Base-by-base conservation (phyloP, 92 coral and sea anemone genomes). In the Palythoa caribaeorum region DNA sequence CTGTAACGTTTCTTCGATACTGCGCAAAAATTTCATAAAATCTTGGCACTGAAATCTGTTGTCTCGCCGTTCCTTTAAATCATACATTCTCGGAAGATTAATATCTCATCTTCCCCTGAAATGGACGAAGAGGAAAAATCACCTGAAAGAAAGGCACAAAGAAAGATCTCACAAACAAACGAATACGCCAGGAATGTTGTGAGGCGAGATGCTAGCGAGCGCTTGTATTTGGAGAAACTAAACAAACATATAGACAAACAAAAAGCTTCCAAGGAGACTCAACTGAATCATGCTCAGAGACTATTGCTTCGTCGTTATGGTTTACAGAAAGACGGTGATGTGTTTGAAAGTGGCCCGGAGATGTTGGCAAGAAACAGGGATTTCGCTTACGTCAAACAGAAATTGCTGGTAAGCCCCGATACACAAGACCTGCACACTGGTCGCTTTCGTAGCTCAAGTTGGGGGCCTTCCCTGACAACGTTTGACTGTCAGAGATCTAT, bases 171-270 rank as follows among this genome's bases (percentile, higher is more conserved):
- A 47, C 60, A 44, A 1, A 74, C 91, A 9, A 87, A 53, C 2
- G 90, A 83, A n/a, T 86, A 53, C 75, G 92, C 94, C 53, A 83
- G 84, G 36, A 85, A 80, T 48, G 84, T 92, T 51, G 52, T 94
- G 89, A 94, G 94, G 9, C 88, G 94, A 68, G 92, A 89, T 75
- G 89, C 95, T 20, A 89, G 88, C 5, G 94, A 89, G 39, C 87
- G 88, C 39, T 79, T 88, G 21, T 77, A 79, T 37, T 91, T 92
- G 57, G 90, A 86, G 37, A 94, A 91, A 87, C 20, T 93, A 38
- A 94, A 93, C 35, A 89, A 78, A 20, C 85, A 90, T 38, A 79
- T 94, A 0, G 95, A 94, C 71, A 92, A 89, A 60, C 94, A 94
- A 72, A 92, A 88, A 79, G 84, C 90, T 2, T 80, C 90, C 16